Base-by-base conservation (phyloP, 2,113 vertebrate species). In the Passer domesticus region DNA sequence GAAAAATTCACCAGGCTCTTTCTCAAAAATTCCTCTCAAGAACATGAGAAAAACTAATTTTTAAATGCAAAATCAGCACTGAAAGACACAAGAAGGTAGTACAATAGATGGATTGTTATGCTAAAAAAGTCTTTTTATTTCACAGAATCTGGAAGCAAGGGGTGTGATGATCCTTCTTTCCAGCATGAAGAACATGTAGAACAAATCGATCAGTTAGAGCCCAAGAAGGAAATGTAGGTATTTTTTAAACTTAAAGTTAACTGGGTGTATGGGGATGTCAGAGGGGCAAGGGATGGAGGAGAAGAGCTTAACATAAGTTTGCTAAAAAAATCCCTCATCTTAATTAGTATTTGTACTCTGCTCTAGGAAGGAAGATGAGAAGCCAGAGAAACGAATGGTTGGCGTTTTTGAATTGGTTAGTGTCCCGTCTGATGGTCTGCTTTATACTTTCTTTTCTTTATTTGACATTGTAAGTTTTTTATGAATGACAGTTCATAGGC, bases 371-470 rank as follows among this genome's bases (percentile, higher is more conserved):
- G 43, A 94, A 91, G 94, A 94, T 30, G 43, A 77, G 25, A 83
- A 95, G 35, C 7, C 64, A 50, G 39, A 92, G 64, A 96, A 59
- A 78, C 35, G 5, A 39, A 56, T 78, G 49, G 96, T 97, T 90
- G 96, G 96, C 25, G 7, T 94, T 93, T 68, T 97, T 55, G 90
- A 98, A 68, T 35, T 97, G 97, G 97, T 98, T 62, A 92, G 97
- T 97, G 21, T 73, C 10, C 31, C n/a, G 10, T 68, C 58, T 92
- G 24, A 55, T 35, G 20, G 3, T 73, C 17, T 70, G 33, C 37
- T 86, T 91, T 91, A 5, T 43, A 27, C 28, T 50, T 83, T 23
- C 10, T 39, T 89, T 77, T 46, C 13, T 44, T 46, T 55, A 7
- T 69, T 77, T 94, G 39, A 19, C 20, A 30, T 19, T 59, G 3